Evolutionary conservation across 2,113 vertebrate species (phyloP).

Genomic region (Nyctereutes procyonoides): DNA sequence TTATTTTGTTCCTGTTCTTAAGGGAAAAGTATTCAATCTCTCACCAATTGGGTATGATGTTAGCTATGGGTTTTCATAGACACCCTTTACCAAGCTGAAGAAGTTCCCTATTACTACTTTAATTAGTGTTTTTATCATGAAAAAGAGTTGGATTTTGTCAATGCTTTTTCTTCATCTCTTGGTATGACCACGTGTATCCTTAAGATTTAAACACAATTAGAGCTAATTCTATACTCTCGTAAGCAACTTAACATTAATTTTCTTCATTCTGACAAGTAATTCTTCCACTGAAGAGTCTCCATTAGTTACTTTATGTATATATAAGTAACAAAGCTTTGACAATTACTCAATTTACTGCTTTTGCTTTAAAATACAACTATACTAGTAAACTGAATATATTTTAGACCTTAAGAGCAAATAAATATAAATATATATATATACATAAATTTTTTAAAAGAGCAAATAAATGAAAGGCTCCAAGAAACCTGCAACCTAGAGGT

Average conservation of each 20-base stretch:
- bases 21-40: background rate
- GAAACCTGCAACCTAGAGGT: background rate
- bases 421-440: background rate
- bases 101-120: background rate
- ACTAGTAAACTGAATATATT: background rate
- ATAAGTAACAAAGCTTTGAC: background rate
- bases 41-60: background rate
- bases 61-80: background rate
- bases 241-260: constrained; percentile 36
- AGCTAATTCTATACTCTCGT: constrained; percentile 18
- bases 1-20: constrained; percentile 1
- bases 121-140: background rate
- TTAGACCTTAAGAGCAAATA: background rate
- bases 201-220: background rate
- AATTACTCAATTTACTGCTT: background rate
- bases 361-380: constrained; percentile 7
- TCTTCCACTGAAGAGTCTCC: background rate
- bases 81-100: background rate
- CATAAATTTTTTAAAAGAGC: too few relatives aligned
- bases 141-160: background rate
- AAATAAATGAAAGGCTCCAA: background rate
- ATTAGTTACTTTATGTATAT: background rate
- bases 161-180: background rate
- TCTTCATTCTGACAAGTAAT: background rate
- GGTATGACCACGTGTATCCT: background rate